Percentiles rank a stretch among this genome's conserved stretches.
phyloP scores from a whole-genome alignment of 2,888 invertebrate genomes.

The Sinohyriopsis cumingii region DNA sequence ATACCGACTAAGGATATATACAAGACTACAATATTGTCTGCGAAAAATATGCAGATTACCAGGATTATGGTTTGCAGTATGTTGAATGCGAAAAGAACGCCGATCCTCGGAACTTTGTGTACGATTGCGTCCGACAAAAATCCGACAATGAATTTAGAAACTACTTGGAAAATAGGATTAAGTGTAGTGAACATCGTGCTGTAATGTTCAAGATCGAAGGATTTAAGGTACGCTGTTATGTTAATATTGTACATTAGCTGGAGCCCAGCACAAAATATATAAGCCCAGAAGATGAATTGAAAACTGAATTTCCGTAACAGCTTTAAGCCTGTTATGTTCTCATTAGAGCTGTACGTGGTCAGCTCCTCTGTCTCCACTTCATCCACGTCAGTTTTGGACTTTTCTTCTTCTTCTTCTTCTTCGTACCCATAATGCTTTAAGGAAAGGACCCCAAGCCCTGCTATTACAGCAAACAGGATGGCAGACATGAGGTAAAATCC shows the following conservation, averaged over 20 bases:
- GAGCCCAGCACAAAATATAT: constrained; percentile 44
- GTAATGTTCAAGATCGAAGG: constrained; percentile 36
- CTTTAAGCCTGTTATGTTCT: constrained; percentile 35
- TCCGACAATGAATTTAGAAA: constrained; percentile 44
- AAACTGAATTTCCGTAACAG: constrained; percentile 43
- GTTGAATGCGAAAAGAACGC: constrained; percentile 33
- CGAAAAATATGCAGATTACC: constrained; percentile 37
- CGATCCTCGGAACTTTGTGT: constrained; percentile 39
- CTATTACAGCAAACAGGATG: constrained; percentile 31
- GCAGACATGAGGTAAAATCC: constrained; percentile 48
- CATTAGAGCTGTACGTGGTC: constrained; percentile 8
- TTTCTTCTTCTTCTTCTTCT: not conserved
- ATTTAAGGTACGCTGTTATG: constrained; percentile 47
- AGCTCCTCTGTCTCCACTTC: constrained; percentile 11
- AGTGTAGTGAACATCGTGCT: constrained; percentile 47
- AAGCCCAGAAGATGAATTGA: constrained; percentile 46
- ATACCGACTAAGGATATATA: constrained; percentile 31
- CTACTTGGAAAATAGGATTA: constrained; percentile 39
- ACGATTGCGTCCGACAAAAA: constrained; percentile 45
- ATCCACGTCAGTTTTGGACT: not conserved
- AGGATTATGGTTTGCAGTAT: constrained; percentile 35
- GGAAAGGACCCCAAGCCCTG: constrained; percentile 33
- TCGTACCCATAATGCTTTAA: constrained; percentile 23
- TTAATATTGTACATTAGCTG: constrained; percentile 50
- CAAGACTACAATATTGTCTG: constrained; percentile 34